Conservation (phyloP, 2,888 invertebrate genomes). For the Tiphia femorata region DNA sequence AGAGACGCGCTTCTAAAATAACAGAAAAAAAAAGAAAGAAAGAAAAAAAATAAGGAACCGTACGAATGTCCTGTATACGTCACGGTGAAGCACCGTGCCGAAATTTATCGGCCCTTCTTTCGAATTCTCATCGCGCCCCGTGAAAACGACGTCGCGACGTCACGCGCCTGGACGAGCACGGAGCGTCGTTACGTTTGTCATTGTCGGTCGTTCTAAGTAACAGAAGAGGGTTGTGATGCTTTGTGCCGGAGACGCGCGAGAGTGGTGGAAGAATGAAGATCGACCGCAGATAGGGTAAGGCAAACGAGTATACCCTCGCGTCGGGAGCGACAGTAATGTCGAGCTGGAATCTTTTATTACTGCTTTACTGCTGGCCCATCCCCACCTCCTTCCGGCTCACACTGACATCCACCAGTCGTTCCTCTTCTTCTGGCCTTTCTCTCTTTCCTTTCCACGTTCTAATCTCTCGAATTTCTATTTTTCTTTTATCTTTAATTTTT, state of each 20-base stretch:
- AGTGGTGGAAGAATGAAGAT: constrained; percentile 39
- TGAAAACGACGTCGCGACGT: constrained; percentile 47
- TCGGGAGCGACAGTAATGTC: constrained; percentile 46
- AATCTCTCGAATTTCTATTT: no score
- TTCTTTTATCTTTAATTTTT: no score
- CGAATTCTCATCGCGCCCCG: constrained; percentile 52
- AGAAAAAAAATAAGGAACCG: constrained; percentile 1
- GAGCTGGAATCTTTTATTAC: constrained; percentile 39
- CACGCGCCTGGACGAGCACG: constrained; percentile 24
- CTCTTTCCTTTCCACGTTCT: no score
- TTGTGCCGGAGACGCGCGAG: constrained; percentile 31
- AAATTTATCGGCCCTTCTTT: constrained; percentile 49
- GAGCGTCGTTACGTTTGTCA: constrained; percentile 55
- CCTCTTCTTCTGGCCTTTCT: no score
- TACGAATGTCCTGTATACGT: constrained; percentile 5
- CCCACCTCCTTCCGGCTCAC: no score
- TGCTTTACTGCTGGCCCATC: no score
- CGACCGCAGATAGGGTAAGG: constrained; percentile 44
- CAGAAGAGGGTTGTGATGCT: constrained; percentile 35
- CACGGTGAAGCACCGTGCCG: no score
- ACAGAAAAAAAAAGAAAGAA: not conserved
- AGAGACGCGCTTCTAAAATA: no score
- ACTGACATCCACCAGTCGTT: no score
- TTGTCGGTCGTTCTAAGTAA: constrained; percentile 53
- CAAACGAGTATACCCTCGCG: constrained; percentile 48